Evolutionary conservation across 2,888 invertebrate species (phyloP), one percentile per base, ranked within the genome.

Genomic region (Drosophila gaucha): DNA sequence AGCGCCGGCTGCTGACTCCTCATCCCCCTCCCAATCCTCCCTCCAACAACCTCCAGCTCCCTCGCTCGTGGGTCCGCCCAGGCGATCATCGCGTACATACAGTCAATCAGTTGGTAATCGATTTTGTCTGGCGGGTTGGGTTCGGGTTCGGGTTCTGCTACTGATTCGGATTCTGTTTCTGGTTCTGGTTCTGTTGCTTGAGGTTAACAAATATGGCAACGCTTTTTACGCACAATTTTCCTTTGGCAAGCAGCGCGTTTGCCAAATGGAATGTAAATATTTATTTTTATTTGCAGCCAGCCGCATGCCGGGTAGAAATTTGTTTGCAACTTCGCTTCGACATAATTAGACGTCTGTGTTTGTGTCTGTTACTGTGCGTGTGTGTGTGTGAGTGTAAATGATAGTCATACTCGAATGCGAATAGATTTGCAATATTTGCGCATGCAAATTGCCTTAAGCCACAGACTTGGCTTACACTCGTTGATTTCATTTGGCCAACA

Each of bases 201-300:
- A 85, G 88, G 84, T 85, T 83, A 87, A 86, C 84, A 85, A 85
- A 85, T 87, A 85, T 86, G 86, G 67, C 69, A 60, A 67, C 54
- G 75, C 82, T 84, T 87, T 85, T 87, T 86, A 85, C 84, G 84
- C 84, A 85, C 88, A 86, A 85, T 85, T 85, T 83, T 87, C 86
- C 86, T 83, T 87, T 80, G 71, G 49, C 38, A 38, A 20, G 51
- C 50, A 55, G 49, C 26, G 70, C 63, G 67, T 67, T 84, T 79
- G 74, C 82, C 83, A 87, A 85, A 85, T 85, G 87, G 88, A 85
- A 85, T 87, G 86, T 83, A 85, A 85, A 85, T 87, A 85, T 85
- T 85, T 85, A 86, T 87, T 85, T 85, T 87, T 87, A 87, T 83
- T 86, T 83, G 79, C 62, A 30, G 39, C 39, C 78, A 82, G 51